Conservation (phyloP, 1,140 invertebrate genomes). For the Charaxes varanes region DNA sequence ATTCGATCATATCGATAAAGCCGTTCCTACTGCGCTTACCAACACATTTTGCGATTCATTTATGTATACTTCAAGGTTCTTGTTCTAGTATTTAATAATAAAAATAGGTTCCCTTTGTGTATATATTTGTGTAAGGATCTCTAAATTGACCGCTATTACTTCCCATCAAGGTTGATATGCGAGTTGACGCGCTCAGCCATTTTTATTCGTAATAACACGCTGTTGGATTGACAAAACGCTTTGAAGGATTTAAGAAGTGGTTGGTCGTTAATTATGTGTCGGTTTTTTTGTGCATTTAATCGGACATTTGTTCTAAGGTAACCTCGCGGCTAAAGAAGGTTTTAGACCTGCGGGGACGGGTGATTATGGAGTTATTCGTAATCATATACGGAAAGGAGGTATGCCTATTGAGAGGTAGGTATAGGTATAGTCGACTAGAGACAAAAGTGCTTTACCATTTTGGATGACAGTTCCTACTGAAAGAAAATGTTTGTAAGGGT, state of each 20-base stretch:
- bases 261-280: conserved; percentile 32
- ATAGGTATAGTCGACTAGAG: too few species aligned
- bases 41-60: too few species aligned
- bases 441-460: too few species aligned
- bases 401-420: too few species aligned
- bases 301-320: conserved; percentile 17
- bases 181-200: conserved; percentile 16
- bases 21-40: too few species aligned
- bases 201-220: conserved; percentile 38
- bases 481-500: too few species aligned
- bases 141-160: conserved; percentile 38
- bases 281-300: conserved; percentile 22
- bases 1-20: not conserved
- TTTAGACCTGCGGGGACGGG: too few species aligned
- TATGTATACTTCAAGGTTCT: too few species aligned
- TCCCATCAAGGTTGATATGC: conserved; percentile 29
- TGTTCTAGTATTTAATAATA: conserved; percentile 3
- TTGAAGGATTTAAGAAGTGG: conserved; percentile 38
- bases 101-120: too few species aligned
- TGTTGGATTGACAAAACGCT: conserved; percentile 47
- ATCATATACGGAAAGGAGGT: too few species aligned
- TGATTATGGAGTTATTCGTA: too few species aligned
- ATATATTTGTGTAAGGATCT: conserved; percentile 9
- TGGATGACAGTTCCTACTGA: too few species aligned
- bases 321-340: conserved; percentile 16